phyloP scores from a whole-genome alignment of 2,797 vertebrate species.

The Labeo calbasu region DNA sequence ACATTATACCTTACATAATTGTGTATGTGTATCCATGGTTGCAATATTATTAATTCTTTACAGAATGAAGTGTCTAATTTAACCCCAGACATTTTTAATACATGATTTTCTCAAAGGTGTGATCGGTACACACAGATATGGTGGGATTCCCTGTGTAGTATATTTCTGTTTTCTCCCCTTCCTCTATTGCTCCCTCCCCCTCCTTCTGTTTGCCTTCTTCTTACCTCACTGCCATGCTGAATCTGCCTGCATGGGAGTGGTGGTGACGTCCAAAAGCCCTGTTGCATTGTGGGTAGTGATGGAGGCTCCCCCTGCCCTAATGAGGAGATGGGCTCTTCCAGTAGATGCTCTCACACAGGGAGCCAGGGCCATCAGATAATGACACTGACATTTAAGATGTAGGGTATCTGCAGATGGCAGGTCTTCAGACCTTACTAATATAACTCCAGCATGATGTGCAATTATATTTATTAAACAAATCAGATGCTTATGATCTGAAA shows the following conservation, averaged over 20 bases:
- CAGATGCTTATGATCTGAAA: constrained; percentile 14
- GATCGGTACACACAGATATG: constrained; percentile 15
- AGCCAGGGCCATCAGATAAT: constrained; percentile 24
- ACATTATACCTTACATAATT: background rate
- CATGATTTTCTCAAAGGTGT: background rate
- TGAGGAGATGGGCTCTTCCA: constrained; percentile 70
- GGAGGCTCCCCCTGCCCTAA: constrained; percentile 67
- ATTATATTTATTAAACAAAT: background rate
- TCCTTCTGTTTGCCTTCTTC: constrained; percentile 26
- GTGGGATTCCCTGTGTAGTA: constrained; percentile 60
- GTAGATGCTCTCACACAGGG: constrained; percentile 7
- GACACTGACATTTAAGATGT: background rate
- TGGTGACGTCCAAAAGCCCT: constrained; percentile 69
- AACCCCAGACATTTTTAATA: background rate
- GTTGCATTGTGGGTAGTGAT: constrained; percentile 79
- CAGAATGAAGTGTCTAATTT: background rate
- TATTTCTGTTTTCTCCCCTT: background rate
- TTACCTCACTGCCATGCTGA: constrained; percentile 62
- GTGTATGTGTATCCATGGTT: background rate
- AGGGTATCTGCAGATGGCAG: background rate
- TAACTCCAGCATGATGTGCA: background rate
- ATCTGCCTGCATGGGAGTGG: constrained; percentile 77
- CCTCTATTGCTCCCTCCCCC: constrained; percentile 1
- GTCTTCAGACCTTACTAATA: background rate
- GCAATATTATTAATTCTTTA: background rate